Percentiles rank a stretch among this genome's conserved stretches.
Conservation (phyloP, 2,797 vertebrate species). For the Caiman crocodilus region DNA sequence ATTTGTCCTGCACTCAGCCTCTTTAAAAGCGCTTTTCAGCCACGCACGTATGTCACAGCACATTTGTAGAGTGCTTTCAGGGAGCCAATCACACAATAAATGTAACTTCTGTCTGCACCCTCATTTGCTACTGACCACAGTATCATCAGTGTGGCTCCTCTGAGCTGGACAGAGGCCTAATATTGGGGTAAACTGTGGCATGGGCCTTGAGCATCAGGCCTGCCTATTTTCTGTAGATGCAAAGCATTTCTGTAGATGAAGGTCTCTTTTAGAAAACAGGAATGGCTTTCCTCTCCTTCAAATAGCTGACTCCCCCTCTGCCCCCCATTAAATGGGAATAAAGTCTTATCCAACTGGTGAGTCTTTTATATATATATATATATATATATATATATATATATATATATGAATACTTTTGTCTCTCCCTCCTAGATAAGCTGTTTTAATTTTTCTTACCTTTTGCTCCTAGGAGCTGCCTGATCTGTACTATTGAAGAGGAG, state of each 20-base stretch:
- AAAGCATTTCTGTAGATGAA: background rate
- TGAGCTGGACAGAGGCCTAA: background rate
- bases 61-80: too few species aligned
- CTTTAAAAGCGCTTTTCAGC: too few species aligned
- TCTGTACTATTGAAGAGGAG: background rate
- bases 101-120: too few species aligned
- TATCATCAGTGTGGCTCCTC: background rate
- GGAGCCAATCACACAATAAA: too few species aligned
- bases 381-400: too few species aligned
- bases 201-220: background rate
- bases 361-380: background rate
- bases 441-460: constrained; percentile 30
- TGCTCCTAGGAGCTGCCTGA: background rate
- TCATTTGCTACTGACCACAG: background rate
- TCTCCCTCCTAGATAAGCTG: background rate
- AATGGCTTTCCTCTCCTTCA: background rate
- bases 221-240: background rate
- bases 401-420: background rate
- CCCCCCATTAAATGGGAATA: background rate
- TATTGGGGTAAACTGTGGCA: background rate
- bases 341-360: background rate
- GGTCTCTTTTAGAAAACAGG: background rate
- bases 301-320: background rate
- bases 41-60: too few species aligned
- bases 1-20: too few species aligned